Evolutionary conservation across 2,888 invertebrate genomes (phyloP), one percentile per base, ranked within the genome.

Genomic region (Xanthorhoe designata): DNA sequence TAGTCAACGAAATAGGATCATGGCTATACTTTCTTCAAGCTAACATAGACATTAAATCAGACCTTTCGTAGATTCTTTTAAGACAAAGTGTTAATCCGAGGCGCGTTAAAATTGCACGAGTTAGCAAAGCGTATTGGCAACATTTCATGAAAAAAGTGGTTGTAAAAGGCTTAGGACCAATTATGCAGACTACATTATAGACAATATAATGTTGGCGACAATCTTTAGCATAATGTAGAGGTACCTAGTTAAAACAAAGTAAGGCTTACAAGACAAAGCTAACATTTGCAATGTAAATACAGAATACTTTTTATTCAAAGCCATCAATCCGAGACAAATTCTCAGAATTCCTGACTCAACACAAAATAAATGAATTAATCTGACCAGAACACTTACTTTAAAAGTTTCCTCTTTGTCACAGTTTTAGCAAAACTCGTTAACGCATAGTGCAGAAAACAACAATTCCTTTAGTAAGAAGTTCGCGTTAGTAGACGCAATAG

Each of bases 401-500:
- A 57, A 63, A 64, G 52, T 49, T 66, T 61, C 38, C 56, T 35
- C 17, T 57, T 61, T 38, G 17, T 62, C 51, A 55, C 62, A 67
- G 55, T 63, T 62, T 51, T 18, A 56, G 29, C 65, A 54, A 56
- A 57, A 64, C 64, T 61, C 49, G 49, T 64, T 61, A 57, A 38
- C 18, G 38, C 50, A 29, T 58, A 58, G 68, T 64, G 53, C 57
- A 47, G 61, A 64, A 52, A 58, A 61, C 53, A 61, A 61, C 32
- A 51, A 47, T 57, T 60, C 61, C 58, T 62, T n/a, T 54, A 78
- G 79, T 74, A 74, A 75, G 73, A 70, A 76, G 73, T 72, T 76
- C 70, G 69, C 66, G 72, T 74, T 70, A 74, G 74, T 66, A 76
- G 70, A 76, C 70, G 75, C 72, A 78, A 80, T 84, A 84, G 82